These are phyloP conservation scores for Pachymerium ferrugineum DNA, from an alignment of 2,888 invertebrate species.

Conservation along the genomic window DNA sequence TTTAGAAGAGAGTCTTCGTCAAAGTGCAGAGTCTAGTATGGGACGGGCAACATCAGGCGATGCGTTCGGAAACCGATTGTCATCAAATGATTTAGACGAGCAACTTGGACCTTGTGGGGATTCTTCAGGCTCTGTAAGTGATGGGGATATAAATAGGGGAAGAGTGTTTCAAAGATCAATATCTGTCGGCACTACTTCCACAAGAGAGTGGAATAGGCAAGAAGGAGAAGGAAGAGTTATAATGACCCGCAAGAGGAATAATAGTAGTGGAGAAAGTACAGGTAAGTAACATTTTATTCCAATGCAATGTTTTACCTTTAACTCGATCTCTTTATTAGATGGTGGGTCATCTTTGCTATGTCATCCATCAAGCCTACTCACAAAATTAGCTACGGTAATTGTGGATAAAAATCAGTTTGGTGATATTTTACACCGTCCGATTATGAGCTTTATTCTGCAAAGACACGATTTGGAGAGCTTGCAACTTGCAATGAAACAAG, in stretches of 20 bases:
- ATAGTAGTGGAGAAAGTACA: conserved; percentile 62
- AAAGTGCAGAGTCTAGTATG: background rate
- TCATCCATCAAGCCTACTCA: conserved; percentile 81
- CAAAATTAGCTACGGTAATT: conserved; percentile 59
- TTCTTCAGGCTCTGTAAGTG: conserved; percentile 39
- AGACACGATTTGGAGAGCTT: conserved; percentile 78
- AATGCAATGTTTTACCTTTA: background rate
- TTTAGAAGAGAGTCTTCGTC: conserved; percentile 39
- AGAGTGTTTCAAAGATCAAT: conserved; percentile 75
- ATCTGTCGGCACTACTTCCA: conserved; percentile 70
- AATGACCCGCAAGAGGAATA: conserved; percentile 58
- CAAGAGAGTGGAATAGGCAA: conserved; percentile 47
- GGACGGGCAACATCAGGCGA: background rate
- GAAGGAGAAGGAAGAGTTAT: conserved; percentile 57
- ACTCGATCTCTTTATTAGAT: conserved; percentile 50
- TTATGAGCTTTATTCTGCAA: conserved; percentile 78
- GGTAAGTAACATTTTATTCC: conserved; percentile 42
- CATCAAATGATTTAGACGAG: conserved; percentile 41
- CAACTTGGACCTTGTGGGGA: conserved; percentile 35
- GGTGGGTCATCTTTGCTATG: conserved; percentile 75
- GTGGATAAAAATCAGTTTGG: conserved; percentile 50
- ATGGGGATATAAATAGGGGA: conserved; percentile 42
- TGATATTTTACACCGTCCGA: conserved; percentile 68
- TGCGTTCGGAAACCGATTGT: conserved; percentile 42
- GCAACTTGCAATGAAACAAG: conserved; percentile 80